Evolutionary conservation across 2,888 invertebrate species (phyloP).

Genomic region (Aphrophora alni): DNA sequence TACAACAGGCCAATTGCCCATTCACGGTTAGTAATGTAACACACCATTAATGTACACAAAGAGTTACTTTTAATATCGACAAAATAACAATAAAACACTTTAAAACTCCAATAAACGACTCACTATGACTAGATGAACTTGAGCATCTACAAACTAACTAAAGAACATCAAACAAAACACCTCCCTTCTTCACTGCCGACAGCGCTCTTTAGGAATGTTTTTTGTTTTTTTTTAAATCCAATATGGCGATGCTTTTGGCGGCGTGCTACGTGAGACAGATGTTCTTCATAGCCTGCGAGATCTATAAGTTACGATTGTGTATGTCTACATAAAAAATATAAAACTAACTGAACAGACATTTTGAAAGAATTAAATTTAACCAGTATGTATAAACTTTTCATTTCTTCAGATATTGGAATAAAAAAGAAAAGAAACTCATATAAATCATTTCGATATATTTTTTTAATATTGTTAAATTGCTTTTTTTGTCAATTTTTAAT

Average conservation of each 20-base stretch:
- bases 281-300: not conserved
- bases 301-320: too few species aligned
- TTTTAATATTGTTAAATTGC: too few species aligned
- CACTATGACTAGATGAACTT: not conserved
- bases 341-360: too few species aligned
- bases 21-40: not conserved
- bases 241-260: not conserved
- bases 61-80: not conserved
- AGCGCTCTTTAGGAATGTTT: not conserved
- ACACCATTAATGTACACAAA: not conserved
- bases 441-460: too few species aligned
- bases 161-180: not conserved
- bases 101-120: not conserved
- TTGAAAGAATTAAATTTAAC: too few species aligned
- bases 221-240: not conserved
- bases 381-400: too few species aligned
- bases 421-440: too few species aligned
- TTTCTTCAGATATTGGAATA: too few species aligned
- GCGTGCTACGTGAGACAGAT: not conserved
- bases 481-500: too few species aligned
- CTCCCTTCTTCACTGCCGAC: not conserved
- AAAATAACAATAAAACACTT: not conserved
- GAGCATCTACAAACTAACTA: not conserved
- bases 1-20: not conserved
- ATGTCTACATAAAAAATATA: too few species aligned